Base-by-base conservation (phyloP, 2,888 invertebrate species). In the Archips crataeganus region DNA sequence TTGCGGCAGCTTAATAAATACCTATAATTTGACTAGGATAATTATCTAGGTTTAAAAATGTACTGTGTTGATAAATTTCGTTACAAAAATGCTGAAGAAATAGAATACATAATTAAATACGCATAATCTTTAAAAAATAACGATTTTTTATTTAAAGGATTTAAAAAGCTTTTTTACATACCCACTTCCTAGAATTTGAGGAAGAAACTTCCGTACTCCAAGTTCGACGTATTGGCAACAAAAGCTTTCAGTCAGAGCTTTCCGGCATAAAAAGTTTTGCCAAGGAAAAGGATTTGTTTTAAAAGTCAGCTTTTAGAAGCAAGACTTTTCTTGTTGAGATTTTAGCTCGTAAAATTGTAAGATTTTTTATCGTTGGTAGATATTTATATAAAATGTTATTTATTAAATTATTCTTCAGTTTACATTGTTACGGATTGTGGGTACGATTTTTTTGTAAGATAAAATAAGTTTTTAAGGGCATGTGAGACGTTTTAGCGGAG, bases 211-310 rank as follows among this genome's bases (percentile, higher is more conserved):
- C 57, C 23, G 47, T 23, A 15, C 51, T n/a, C 45, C 34, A 61
- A 74, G 60, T 74, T 74, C 65, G 65, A 65, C 70, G 69, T 74
- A 70, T 74, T 74, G 74, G 70, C 64, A 65, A 74, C 65, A 61
- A 61, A 49, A 74, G 70, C 69, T 74, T 65, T 65, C 65, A 65
- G 49, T 36, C 11, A 32, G 65, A 74, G 70, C 70, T 70, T 72
- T 42, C 49, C 11, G n/a, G 39, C 42, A 23, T 36, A 51, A 67
- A 65, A 74, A 69, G 64, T 74, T 69, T 34, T 15, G 49, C 32
- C 45, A 8, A 45, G 65, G 45, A 68, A 70, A 74, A 51, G 60
- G 69, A 61, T 74, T 73, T 60, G 51, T 51, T 70, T 42, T 61
- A 11, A 13, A 65, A 66, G 71, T 61, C 51, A 39, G 60, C 13